phyloP scores from a whole-genome alignment of 2,797 vertebrate species.

The Chiroxiphia lanceolata region DNA sequence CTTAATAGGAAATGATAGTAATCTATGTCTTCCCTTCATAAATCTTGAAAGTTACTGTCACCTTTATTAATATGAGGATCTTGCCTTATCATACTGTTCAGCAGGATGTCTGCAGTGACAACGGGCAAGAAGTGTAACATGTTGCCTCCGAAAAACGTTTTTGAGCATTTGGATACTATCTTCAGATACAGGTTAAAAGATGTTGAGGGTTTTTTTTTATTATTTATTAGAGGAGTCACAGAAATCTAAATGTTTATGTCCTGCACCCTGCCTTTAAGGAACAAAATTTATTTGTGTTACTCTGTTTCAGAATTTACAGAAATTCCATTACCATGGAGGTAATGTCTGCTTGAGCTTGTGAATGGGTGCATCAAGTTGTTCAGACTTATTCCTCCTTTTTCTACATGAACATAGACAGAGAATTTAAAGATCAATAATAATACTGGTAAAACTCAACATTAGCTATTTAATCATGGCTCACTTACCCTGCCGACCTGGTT shows the following conservation, averaged over 20 bases:
- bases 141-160: background rate
- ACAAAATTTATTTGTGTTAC: background rate
- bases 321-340: background rate
- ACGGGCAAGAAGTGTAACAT: background rate
- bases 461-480: background rate
- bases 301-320: background rate
- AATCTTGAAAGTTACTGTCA: background rate
- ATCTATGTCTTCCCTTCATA: accelerated
- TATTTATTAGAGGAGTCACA: background rate
- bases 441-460: background rate
- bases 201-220: background rate
- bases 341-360: background rate
- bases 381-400: background rate
- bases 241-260: background rate
- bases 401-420: background rate
- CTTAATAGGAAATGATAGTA: background rate
- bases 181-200: background rate
- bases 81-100: background rate
- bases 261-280: background rate
- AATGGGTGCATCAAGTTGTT: background rate
- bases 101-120: background rate
- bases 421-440: background rate
- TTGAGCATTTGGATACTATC: background rate
- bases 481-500: background rate
- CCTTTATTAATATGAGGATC: background rate